phyloP scores from a whole-genome alignment of 2,797 vertebrate species.

The Leptatherina wallacei region DNA sequence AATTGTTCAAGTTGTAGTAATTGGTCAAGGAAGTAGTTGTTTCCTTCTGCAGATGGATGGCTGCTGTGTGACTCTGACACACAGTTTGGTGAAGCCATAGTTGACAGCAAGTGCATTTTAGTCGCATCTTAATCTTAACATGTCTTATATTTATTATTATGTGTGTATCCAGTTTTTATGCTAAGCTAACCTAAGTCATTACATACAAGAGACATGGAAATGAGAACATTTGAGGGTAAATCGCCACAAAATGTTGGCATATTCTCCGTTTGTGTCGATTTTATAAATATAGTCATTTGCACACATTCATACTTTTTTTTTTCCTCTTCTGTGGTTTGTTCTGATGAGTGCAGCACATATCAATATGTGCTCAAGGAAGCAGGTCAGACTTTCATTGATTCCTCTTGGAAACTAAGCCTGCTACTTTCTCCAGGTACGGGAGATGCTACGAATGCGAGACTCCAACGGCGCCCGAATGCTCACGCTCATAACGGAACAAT shows the following conservation, averaged over 20 bases:
- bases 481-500: constrained; percentile 96
- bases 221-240: not conserved
- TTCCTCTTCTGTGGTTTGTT: not conserved
- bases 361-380: not conserved
- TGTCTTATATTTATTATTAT: not conserved
- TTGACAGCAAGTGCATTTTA: not conserved
- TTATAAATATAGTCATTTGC: not conserved
- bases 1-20: not conserved
- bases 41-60: not conserved
- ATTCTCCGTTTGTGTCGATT: not conserved
- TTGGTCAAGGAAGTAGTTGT: too few species aligned
- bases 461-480: constrained; percentile 98
- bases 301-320: not conserved
- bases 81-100: not conserved
- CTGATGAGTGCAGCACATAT: not conserved
- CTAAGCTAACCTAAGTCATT: not conserved
- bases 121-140: not conserved
- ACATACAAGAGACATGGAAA: too few species aligned
- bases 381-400: not conserved
- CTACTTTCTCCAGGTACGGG: constrained; percentile 87
- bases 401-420: constrained; percentile 10
- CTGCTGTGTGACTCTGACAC: not conserved
- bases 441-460: constrained; percentile 98
- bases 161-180: not conserved
- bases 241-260: not conserved